Evolutionary conservation across 2,113 vertebrate genomes (phyloP).

Genomic region (Delphinapterus leucas): DNA sequence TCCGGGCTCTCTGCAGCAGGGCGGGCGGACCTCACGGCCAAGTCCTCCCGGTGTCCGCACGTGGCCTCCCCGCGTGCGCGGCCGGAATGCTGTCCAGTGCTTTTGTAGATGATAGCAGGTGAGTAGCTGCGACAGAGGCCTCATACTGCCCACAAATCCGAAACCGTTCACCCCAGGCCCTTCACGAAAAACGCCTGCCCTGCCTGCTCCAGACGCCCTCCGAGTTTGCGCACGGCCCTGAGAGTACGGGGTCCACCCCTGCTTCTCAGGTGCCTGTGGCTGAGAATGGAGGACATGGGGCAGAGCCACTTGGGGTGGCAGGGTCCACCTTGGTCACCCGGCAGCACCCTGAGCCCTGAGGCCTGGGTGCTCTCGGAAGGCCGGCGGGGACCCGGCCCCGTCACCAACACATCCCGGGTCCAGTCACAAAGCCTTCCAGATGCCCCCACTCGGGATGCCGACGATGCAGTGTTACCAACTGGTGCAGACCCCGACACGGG

Average conservation of each 20-base stretch:
- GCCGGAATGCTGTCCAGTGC: neutral
- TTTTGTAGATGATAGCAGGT: neutral
- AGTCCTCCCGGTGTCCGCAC: neutral
- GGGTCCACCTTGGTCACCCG: neutral
- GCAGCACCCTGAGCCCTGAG: neutral
- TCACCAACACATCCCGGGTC: neutral
- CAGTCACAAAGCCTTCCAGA: neutral
- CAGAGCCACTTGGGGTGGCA: neutral
- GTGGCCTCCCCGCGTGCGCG: rapidly evolving
- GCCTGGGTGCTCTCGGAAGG: neutral
- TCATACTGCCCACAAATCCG: rapidly evolving
- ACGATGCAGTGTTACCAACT: rapidly evolving
- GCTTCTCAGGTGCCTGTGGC: neutral
- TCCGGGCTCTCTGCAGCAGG: neutral
- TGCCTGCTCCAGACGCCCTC: rapidly evolving
- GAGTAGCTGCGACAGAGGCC: neutral
- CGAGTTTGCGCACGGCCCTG: rapidly evolving
- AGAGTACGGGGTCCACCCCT: neutral
- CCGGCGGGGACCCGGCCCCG: rapidly evolving
- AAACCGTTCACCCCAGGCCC: neutral
- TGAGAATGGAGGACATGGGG: neutral
- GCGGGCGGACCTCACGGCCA: no score
- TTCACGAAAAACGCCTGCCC: rapidly evolving
- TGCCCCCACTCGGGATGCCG: rapidly evolving
- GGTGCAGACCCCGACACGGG: neutral